Evolutionary conservation across 2,888 invertebrate genomes (phyloP).

Genomic region (Agrotis ipsilon): DNA sequence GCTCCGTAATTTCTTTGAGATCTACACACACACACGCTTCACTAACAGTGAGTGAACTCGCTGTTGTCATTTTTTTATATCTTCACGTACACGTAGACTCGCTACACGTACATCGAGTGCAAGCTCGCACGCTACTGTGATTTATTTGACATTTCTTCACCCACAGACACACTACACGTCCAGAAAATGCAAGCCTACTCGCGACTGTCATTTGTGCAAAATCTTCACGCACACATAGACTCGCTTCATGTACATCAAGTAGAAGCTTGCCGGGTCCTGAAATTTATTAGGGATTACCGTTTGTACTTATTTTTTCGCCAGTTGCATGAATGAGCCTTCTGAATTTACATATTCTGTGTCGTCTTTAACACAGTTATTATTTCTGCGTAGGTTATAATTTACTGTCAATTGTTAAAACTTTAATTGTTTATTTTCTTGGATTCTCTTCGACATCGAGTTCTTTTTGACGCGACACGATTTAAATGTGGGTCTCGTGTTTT

Average conservation of each 20-base stretch:
- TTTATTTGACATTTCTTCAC: too few relatives aligned
- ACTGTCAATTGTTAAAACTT: slow-evolving; percentile 19
- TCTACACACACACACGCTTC: too few relatives aligned
- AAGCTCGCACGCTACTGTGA: too few relatives aligned
- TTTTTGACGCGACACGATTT: slow-evolving; percentile 2
- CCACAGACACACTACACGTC: too few relatives aligned
- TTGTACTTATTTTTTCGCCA: neutral
- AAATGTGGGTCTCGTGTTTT: slow-evolving; percentile 17
- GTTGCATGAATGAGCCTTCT: neutral
- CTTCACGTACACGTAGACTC: too few relatives aligned
- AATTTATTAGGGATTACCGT: neutral
- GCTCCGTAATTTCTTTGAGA: neutral
- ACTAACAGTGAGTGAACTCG: too few relatives aligned
- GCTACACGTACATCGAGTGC: too few relatives aligned
- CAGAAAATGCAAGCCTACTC: neutral
- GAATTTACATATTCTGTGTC: neutral
- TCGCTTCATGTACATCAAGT: neutral
- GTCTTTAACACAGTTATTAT: neutral
- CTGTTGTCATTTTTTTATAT: too few relatives aligned
- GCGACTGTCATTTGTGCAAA: too few relatives aligned
- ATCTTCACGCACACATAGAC: neutral
- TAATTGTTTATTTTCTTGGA: slow-evolving; percentile 2
- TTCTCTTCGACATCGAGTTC: neutral
- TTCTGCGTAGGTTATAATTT: slow-evolving; percentile 6
- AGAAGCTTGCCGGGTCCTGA: neutral